Conservation (phyloP, 1,140 invertebrate species). For the Contarinia nasturtii region DNA sequence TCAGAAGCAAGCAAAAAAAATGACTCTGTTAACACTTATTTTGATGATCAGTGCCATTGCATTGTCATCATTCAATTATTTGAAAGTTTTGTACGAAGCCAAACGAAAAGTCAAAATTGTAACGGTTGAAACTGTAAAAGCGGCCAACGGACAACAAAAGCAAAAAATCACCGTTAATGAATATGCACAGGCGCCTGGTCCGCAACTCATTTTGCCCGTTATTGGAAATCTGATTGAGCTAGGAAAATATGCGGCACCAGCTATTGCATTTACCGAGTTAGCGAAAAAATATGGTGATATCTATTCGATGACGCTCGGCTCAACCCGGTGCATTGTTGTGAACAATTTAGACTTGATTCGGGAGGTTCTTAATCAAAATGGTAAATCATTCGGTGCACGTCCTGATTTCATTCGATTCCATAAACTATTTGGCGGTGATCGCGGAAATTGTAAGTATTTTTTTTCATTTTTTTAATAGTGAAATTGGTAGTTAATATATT, state of each 20-base stretch:
- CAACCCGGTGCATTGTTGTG: conserved; percentile 50
- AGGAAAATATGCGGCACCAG: conserved; percentile 41
- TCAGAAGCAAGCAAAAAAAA: not conserved
- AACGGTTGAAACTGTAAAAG: not conserved
- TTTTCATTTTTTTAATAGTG: not conserved
- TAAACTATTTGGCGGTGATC: conserved; percentile 49
- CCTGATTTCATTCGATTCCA: conserved; percentile 61
- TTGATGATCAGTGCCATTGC: not conserved
- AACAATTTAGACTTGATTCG: conserved; percentile 52
- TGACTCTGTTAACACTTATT: not conserved
- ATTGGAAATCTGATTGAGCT: conserved; percentile 52
- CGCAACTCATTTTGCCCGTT: conserved; percentile 39
- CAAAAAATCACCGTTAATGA: not conserved
- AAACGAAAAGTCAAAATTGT: conserved; percentile 1
- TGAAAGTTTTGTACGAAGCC: not conserved
- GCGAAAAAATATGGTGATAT: conserved; percentile 54
- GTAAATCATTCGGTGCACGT: conserved; percentile 57
- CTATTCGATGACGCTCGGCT: conserved; percentile 50
- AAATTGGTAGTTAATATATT: not conserved
- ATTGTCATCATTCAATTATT: not conserved
- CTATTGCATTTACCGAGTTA: conserved; percentile 48
- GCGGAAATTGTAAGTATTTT: conserved; percentile 54
- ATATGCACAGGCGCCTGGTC: conserved; percentile 29
- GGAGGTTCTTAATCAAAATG: conserved; percentile 63
- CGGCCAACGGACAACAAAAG: not conserved